Evolutionary conservation across 2,113 vertebrate species (phyloP).

Genomic region (Arothron firmamentum): DNA sequence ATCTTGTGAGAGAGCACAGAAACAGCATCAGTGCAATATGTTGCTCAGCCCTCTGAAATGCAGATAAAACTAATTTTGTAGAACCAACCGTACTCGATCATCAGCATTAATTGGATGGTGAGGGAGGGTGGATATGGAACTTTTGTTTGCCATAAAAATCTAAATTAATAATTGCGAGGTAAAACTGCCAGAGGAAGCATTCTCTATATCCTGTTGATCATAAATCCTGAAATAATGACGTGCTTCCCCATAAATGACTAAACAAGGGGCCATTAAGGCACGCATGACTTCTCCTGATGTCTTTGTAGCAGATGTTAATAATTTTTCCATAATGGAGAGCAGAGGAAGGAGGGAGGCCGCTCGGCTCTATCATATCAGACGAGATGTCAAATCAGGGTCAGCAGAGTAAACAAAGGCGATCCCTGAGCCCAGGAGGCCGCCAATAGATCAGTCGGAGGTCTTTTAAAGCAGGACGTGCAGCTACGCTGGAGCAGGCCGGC

Average conservation of each 20-base stretch:
- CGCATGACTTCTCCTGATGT: slow-evolving; percentile 75
- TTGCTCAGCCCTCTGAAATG: slow-evolving; percentile 31
- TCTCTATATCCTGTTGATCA: slow-evolving; percentile 52
- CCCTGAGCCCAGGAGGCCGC: no score
- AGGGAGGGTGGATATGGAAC: slow-evolving; percentile 66
- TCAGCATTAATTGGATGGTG: slow-evolving; percentile 72
- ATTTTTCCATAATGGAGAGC: slow-evolving; percentile 70
- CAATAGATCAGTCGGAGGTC: no score
- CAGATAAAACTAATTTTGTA: slow-evolving; percentile 47
- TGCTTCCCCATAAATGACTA: slow-evolving; percentile 77
- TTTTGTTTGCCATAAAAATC: slow-evolving; percentile 68
- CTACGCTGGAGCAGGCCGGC: no score
- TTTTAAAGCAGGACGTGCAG: no score
- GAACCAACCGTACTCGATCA: slow-evolving; percentile 60
- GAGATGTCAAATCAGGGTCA: slow-evolving; percentile 73
- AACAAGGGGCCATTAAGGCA: slow-evolving; percentile 74
- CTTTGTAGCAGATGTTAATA: slow-evolving; percentile 75
- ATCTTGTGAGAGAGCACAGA: no score
- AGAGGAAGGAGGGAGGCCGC: slow-evolving; percentile 34
- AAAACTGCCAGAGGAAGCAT: slow-evolving; percentile 64
- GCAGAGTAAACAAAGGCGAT: slow-evolving; percentile 8
- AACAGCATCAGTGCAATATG: slow-evolving; percentile 7
- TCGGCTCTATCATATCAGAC: slow-evolving; percentile 61
- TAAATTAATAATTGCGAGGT: slow-evolving; percentile 75
- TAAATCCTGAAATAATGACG: slow-evolving; percentile 74